phyloP scores from a whole-genome alignment of 2,797 vertebrate genomes.

The Chiloscyllium punctatum region DNA sequence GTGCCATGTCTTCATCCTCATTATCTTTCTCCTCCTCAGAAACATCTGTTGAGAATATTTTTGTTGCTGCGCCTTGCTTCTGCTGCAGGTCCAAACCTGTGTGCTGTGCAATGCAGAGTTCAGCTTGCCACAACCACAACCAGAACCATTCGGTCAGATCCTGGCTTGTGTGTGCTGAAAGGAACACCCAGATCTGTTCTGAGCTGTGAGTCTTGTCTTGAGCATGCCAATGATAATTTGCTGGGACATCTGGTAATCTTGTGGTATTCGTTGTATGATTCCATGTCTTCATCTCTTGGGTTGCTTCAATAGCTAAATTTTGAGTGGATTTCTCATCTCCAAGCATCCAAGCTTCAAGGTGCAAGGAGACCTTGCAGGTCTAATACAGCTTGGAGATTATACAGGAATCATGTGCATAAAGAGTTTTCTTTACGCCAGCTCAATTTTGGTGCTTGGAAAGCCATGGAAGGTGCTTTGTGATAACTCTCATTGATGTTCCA shows the following conservation, averaged over 20 bases:
- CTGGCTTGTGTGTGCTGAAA: background rate
- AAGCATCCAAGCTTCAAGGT: background rate
- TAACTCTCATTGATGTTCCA: too few species aligned
- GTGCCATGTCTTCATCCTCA: background rate
- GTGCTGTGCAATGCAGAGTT: background rate
- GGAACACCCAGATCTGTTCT: background rate
- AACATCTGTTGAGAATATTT: background rate
- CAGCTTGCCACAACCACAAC: background rate
- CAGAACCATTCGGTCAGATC: background rate
- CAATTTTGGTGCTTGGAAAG: too few species aligned
- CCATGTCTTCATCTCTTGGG: background rate
- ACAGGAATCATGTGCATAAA: too few species aligned
- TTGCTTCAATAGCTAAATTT: background rate
- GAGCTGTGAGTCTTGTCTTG: background rate
- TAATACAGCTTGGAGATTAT: too few species aligned
- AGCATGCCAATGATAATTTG: background rate
- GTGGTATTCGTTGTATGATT: background rate
- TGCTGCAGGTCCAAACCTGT: background rate
- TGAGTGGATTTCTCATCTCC: background rate
- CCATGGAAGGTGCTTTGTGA: too few species aligned
- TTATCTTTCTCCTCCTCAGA: background rate
- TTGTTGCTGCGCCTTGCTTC: background rate
- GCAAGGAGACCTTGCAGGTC: too few species aligned
- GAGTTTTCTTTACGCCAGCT: too few species aligned
- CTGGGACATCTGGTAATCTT: background rate